These are phyloP conservation scores for Hystrix cristata DNA, from an alignment of 2,113 vertebrate genomes.

Conservation along the genomic window DNA sequence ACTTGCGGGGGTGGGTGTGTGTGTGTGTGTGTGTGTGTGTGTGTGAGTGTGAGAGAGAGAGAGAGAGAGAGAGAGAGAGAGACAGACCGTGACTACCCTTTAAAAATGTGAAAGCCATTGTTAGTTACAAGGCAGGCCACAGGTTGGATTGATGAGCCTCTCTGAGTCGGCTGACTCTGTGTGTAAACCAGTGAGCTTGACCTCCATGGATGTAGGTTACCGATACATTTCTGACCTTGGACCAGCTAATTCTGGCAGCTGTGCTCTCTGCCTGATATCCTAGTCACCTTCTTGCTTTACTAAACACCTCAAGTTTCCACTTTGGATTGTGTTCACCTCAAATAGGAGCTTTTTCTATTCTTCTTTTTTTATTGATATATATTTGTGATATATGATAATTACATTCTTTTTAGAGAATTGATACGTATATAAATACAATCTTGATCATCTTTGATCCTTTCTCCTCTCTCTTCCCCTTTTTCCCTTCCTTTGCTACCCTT, in stretches of 20 bases:
- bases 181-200: not conserved
- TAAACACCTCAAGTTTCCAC: not conserved
- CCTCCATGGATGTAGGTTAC: not conserved
- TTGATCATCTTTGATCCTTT: not conserved
- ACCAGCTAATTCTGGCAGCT: not conserved
- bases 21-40: not conserved
- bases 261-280: not conserved
- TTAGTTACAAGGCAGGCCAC: not conserved
- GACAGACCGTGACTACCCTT: not conserved
- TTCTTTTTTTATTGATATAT: not conserved
- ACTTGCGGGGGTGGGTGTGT: not conserved
- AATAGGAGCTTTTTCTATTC: not conserved
- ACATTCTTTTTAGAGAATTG: not conserved
- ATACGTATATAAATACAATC: not conserved
- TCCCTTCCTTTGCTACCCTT: not conserved
- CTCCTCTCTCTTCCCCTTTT: not conserved
- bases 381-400: not conserved
- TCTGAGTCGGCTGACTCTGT: not conserved
- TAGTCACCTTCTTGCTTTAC: not conserved
- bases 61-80: no score
- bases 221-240: not conserved
- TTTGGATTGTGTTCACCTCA: not conserved
- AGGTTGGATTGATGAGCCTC: not conserved
- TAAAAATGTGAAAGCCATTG: not conserved
- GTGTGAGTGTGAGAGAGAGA: no score